Conservation (phyloP, 1,140 invertebrate genomes). For the Onthophagus taurus region DNA sequence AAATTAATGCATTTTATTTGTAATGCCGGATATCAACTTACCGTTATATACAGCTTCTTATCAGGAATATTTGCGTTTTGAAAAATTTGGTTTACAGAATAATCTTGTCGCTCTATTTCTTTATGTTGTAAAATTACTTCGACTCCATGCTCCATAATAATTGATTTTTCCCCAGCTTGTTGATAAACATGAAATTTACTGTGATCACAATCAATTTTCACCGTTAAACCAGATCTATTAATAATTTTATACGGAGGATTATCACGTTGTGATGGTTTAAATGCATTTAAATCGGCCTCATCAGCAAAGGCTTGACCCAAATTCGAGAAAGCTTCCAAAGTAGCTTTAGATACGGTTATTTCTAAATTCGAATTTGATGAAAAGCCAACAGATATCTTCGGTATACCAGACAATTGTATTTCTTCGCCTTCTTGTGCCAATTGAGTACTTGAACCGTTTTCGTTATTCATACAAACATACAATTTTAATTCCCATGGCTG, state of each 20-base stretch:
- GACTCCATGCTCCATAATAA: slow-evolving; percentile 53
- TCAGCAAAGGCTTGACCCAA: slow-evolving; percentile 58
- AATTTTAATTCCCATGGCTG: slow-evolving; percentile 77
- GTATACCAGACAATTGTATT: slow-evolving; percentile 18
- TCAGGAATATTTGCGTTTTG: no score
- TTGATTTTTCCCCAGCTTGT: slow-evolving; percentile 37
- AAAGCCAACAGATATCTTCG: slow-evolving; percentile 44
- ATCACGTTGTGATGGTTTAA: slow-evolving; percentile 30
- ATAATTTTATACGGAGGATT: slow-evolving; percentile 69
- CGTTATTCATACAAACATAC: slow-evolving; percentile 64
- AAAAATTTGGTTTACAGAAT: no score
- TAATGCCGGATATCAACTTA: no score
- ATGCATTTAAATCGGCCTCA: slow-evolving; percentile 45
- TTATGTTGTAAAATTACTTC: no score
- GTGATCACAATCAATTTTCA: slow-evolving; percentile 21
- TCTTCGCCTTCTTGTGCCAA: not conserved
- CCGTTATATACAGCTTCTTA: no score
- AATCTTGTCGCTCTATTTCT: no score
- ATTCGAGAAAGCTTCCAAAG: slow-evolving; percentile 60
- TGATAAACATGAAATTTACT: slow-evolving; percentile 27
- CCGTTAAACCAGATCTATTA: slow-evolving; percentile 48
- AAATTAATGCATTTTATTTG: no score
- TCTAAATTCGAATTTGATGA: slow-evolving; percentile 66
- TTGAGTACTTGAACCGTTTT: no score
- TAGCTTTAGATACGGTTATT: slow-evolving; percentile 82